Percentiles rank a stretch among this genome's conserved stretches.
Evolutionary conservation across 64 coral and sea anemone genomes (phyloP).

Genomic region (Montipora capricornis): DNA sequence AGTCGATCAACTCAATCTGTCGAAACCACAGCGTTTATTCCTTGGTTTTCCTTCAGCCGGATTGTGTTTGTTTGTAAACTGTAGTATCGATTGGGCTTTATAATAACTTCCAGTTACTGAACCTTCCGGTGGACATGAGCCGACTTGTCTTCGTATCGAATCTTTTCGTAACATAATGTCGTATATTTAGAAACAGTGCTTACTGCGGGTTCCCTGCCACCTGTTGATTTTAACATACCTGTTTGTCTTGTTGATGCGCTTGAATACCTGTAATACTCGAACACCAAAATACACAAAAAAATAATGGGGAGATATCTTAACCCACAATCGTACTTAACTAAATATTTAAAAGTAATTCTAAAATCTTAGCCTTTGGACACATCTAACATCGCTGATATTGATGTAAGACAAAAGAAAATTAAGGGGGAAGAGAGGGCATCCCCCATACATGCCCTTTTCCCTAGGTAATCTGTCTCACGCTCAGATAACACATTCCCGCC

Average conservation of each 20-base stretch:
- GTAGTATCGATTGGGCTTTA: background rate
- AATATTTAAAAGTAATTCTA: too few relatives aligned
- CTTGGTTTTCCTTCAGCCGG: background rate
- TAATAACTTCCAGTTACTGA: background rate
- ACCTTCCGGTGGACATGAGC: background rate
- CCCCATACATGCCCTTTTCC: too few relatives aligned
- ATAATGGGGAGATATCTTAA: background rate
- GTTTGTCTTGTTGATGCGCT: constrained; percentile 9
- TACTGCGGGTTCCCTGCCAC: background rate
- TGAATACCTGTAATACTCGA: constrained; percentile 1
- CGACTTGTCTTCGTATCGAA: background rate
- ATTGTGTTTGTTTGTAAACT: background rate
- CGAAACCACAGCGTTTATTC: background rate
- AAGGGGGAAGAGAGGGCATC: too few relatives aligned
- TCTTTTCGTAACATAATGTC: constrained; percentile 5
- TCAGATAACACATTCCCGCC: too few relatives aligned
- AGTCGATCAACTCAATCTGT: background rate
- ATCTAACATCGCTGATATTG: too few relatives aligned
- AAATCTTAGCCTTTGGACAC: too few relatives aligned
- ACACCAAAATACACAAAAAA: background rate
- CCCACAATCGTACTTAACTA: too few relatives aligned
- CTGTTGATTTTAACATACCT: constrained; percentile 17
- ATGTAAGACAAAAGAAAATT: too few relatives aligned
- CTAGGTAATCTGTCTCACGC: too few relatives aligned
- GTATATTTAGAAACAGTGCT: background rate